phyloP scores from a whole-genome alignment of 2,888 invertebrate species.

The Tetramorium bicarinatum region DNA sequence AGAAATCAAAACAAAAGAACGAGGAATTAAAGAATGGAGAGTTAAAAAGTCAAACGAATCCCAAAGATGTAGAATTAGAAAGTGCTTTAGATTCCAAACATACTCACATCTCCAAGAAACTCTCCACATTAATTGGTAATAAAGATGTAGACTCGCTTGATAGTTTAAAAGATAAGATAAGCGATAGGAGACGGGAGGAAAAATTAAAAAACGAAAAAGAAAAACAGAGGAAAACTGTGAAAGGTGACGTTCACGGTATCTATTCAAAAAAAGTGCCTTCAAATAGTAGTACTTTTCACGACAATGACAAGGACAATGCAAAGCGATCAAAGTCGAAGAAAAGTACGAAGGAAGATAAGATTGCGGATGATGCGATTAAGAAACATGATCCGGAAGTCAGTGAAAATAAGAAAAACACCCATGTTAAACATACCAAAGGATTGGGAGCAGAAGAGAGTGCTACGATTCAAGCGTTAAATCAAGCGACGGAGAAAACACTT shows the following conservation, averaged over 20 bases:
- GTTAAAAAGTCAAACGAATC: slow-evolving; percentile 87
- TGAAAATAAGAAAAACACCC: slow-evolving; percentile 80
- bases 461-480: slow-evolving; percentile 90
- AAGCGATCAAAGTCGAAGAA: slow-evolving; percentile 82
- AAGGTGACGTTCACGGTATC: slow-evolving; percentile 77
- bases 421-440: slow-evolving; percentile 80
- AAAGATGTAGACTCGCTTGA: slow-evolving; percentile 85
- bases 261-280: slow-evolving; percentile 86
- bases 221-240: slow-evolving; percentile 80
- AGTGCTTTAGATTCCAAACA: slow-evolving; percentile 83
- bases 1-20: slow-evolving; percentile 87
- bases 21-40: slow-evolving; percentile 88
- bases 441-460: slow-evolving; percentile 85
- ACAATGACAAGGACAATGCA: slow-evolving; percentile 79
- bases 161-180: slow-evolving; percentile 84
- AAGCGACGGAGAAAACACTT: slow-evolving; percentile 91
- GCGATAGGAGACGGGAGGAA: slow-evolving; percentile 83
- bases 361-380: slow-evolving; percentile 68
- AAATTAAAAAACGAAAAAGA: slow-evolving; percentile 83
- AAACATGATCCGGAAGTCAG: slow-evolving; percentile 73
- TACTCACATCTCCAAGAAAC: slow-evolving; percentile 81
- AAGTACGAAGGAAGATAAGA: slow-evolving; percentile 79
- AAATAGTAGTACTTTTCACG: slow-evolving; percentile 83
- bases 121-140: slow-evolving; percentile 79
- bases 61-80: slow-evolving; percentile 87